Conservation (phyloP, 2,113 vertebrate species). For the Atherinomorus stipes region DNA sequence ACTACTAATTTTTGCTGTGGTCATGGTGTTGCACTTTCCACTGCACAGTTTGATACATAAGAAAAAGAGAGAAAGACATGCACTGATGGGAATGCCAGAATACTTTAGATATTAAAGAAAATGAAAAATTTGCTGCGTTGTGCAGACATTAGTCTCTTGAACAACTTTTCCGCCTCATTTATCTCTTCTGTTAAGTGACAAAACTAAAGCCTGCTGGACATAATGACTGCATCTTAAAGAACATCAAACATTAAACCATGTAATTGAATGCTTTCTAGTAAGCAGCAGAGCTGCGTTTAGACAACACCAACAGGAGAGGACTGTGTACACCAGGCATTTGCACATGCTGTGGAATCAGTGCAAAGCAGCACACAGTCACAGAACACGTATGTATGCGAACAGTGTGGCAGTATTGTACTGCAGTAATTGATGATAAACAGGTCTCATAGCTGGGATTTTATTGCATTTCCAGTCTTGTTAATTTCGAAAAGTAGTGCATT, state of each 20-base stretch:
- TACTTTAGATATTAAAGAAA: neutral
- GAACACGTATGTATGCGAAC: slow-evolving; percentile 57
- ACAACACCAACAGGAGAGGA: slow-evolving; percentile 48
- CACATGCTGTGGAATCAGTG: slow-evolving; percentile 49
- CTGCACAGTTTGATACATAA: neutral
- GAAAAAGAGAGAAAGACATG: too few species aligned
- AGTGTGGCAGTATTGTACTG: slow-evolving; percentile 59
- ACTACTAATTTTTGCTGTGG: neutral
- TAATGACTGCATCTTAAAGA: slow-evolving; percentile 19
- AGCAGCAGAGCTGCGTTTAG: slow-evolving; percentile 38
- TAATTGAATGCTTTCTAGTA: slow-evolving; percentile 18
- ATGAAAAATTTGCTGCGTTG: neutral
- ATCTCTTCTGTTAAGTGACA: neutral
- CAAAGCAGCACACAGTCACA: slow-evolving; percentile 54
- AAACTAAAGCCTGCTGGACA: slow-evolving; percentile 4
- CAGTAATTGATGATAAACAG: slow-evolving; percentile 78
- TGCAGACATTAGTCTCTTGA: neutral
- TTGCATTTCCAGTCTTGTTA: slow-evolving; percentile 78
- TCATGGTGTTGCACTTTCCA: neutral
- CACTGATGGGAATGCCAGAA: neutral
- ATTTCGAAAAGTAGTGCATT: slow-evolving; percentile 72
- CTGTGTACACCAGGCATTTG: slow-evolving; percentile 30
- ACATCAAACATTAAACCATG: slow-evolving; percentile 23
- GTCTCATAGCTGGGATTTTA: slow-evolving; percentile 70
- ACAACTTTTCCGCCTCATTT: neutral